Evolutionary conservation across 2,888 invertebrate species (phyloP).

Genomic region (Cacoxenus indagator): DNA sequence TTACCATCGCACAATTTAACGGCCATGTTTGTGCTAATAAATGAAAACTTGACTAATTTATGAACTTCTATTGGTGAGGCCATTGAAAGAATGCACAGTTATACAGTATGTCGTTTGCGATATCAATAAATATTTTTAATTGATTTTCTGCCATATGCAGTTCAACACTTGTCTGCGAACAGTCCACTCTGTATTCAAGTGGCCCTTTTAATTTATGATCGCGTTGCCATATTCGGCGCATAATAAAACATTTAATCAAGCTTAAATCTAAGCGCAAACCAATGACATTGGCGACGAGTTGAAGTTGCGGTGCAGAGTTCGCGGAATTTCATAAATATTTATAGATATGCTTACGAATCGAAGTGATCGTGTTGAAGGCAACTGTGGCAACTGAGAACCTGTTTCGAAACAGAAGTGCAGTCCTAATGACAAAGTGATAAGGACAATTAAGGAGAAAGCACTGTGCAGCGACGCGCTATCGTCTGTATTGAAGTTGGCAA

Average conservation of each 20-base stretch:
- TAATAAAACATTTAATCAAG: constrained; percentile 59
- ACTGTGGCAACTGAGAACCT: neutral
- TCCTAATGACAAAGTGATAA: constrained; percentile 61
- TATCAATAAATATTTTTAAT: constrained; percentile 47
- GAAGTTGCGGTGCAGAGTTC: constrained; percentile 25
- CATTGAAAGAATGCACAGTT: neutral
- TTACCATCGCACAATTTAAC: no score
- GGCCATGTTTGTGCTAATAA: neutral
- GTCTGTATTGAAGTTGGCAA: neutral
- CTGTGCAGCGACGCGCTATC: constrained; percentile 10
- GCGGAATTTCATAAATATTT: constrained; percentile 50
- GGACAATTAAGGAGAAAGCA: constrained; percentile 62
- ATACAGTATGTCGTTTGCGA: constrained; percentile 38
- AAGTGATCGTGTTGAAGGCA: neutral
- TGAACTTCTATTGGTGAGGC: neutral
- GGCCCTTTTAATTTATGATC: constrained; percentile 58
- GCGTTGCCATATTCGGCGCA: constrained; percentile 51
- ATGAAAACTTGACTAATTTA: neutral
- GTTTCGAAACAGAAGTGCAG: constrained; percentile 26
- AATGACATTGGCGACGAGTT: constrained; percentile 16
- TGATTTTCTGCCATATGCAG: constrained; percentile 49
- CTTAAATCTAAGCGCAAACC: constrained; percentile 49
- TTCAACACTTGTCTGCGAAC: neutral
- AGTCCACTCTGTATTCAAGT: neutral
- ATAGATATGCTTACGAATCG: constrained; percentile 28